phyloP scores from a whole-genome alignment of 1,140 invertebrate species.

The Panagrolaimus sp. region DNA sequence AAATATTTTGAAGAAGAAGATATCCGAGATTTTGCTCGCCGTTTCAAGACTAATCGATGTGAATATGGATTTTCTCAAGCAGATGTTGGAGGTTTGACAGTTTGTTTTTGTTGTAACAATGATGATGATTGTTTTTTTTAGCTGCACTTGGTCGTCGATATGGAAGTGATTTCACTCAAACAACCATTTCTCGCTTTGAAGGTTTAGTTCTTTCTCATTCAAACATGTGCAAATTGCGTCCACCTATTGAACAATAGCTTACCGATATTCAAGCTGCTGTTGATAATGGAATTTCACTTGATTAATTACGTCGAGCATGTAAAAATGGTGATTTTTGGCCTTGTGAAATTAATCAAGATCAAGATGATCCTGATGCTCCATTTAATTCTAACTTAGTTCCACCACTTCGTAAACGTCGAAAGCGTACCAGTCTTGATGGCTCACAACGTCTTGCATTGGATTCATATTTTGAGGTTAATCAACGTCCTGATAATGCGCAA shows the following conservation, averaged over 20 bases:
- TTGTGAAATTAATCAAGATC: neutral
- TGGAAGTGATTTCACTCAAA: constrained; percentile 95
- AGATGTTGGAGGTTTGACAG: constrained; percentile 89
- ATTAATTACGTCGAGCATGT: neutral
- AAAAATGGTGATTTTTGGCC: constrained; percentile 5
- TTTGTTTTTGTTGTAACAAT: too few species aligned
- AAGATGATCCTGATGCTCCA: neutral
- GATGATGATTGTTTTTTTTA: too few species aligned
- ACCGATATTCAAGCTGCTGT: constrained; percentile 84
- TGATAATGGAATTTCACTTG: constrained; percentile 32
- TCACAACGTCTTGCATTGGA: constrained; percentile 9
- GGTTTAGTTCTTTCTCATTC: constrained; percentile 93
- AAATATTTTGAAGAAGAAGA: constrained; percentile 8
- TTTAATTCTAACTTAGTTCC: neutral
- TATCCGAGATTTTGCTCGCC: constrained; percentile 75
- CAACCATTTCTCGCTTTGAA: constrained; percentile 92
- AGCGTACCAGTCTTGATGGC: constrained; percentile 20
- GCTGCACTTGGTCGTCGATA: constrained; percentile 95
- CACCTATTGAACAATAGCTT: constrained; percentile 88
- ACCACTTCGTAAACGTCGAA: constrained; percentile 3
- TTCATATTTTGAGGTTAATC: constrained; percentile 16
- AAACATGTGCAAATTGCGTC: constrained; percentile 97
- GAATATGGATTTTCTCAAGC: constrained; percentile 94
- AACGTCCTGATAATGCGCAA: constrained; percentile 15
- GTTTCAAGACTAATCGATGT: constrained; percentile 86